A percentile compares a stretch with the other conserved stretches of the same genome.
These are phyloP conservation scores for Sarcophaga caerulescens DNA, from an alignment of 2,888 invertebrate genomes.

Conservation along the genomic window DNA sequence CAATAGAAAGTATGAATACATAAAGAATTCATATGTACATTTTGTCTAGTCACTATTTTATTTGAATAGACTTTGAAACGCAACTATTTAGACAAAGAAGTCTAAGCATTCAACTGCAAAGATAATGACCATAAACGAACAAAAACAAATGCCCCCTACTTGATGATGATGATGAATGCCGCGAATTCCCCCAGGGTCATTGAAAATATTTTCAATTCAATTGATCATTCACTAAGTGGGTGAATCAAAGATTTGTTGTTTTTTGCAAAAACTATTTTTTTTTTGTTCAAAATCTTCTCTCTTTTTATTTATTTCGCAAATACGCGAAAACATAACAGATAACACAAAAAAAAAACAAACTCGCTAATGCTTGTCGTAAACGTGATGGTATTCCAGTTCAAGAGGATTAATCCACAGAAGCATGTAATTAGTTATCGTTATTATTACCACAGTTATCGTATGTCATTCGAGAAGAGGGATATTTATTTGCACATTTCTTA, in stretches of 20 bases:
- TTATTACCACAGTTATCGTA: background rate
- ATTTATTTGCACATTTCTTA: conserved; percentile 8
- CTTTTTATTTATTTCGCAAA: background rate
- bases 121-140: background rate
- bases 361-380: conserved; percentile 10
- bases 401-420: conserved; percentile 42
- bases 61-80: too few relatives aligned
- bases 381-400: conserved; percentile 58
- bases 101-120: background rate
- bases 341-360: background rate
- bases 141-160: background rate
- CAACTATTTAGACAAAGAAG: too few relatives aligned
- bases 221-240: background rate
- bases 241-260: conserved; percentile 16
- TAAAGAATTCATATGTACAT: too few relatives aligned
- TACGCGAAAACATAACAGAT: too few relatives aligned
- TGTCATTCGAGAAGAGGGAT: background rate
- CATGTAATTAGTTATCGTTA: conserved; percentile 12
- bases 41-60: too few relatives aligned
- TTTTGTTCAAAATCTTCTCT: background rate
- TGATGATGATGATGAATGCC: background rate
- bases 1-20: too few relatives aligned
- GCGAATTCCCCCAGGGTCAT: background rate
- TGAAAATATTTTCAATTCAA: background rate
- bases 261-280: conserved; percentile 6